These are phyloP conservation scores for Tetranychus truncatus DNA, from an alignment of 2,888 invertebrate species.

Conservation along the genomic window DNA sequence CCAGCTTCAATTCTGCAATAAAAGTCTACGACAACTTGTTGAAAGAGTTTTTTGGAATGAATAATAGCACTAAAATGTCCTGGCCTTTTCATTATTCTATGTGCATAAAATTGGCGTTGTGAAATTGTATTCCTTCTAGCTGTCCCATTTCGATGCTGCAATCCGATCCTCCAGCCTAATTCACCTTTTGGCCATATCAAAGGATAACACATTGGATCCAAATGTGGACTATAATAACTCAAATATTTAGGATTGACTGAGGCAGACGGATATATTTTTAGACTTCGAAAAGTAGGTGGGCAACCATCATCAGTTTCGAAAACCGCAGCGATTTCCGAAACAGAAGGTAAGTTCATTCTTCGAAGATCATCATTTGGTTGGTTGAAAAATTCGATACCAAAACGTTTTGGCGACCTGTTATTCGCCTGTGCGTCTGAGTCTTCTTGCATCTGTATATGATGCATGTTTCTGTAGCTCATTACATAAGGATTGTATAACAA, in stretches of 20 bases:
- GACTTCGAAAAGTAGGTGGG: slow-evolving; percentile 25
- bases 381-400: slow-evolving; percentile 11
- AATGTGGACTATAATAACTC: slow-evolving; percentile 14
- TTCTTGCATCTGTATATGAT: not conserved
- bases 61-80: not conserved
- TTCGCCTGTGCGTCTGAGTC: too few species aligned
- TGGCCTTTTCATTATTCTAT: not conserved
- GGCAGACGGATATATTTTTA: slow-evolving; percentile 7
- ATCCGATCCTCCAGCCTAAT: slow-evolving; percentile 20
- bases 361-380: slow-evolving; percentile 12
- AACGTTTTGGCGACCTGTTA: not conserved
- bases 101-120: not conserved
- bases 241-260: slow-evolving; percentile 13
- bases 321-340: slow-evolving; percentile 18
- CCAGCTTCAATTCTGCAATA: slow-evolving; percentile 29
- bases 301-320: slow-evolving; percentile 22
- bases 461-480: not conserved
- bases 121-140: not conserved
- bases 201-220: too few species aligned
- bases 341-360: slow-evolving; percentile 13
- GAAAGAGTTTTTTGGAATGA: not conserved
- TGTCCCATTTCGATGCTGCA: not conserved
- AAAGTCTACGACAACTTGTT: slow-evolving; percentile 29
- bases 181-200: too few species aligned
- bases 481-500: not conserved